phyloP scores from a whole-genome alignment of 2,797 vertebrate genomes.

The Phrynocephalus guinanensis region DNA sequence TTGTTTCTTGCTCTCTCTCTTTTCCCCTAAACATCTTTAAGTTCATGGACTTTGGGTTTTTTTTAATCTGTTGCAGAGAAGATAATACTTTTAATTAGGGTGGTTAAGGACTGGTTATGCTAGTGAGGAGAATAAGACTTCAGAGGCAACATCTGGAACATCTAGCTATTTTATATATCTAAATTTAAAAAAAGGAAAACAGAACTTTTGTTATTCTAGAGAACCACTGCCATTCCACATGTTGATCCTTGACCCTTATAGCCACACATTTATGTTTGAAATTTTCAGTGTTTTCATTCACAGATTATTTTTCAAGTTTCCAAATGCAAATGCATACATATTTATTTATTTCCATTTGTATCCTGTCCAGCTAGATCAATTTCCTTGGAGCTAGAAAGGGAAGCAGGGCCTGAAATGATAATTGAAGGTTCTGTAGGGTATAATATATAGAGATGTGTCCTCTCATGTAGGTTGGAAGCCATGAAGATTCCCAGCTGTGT shows the following conservation, averaged over 20 bases:
- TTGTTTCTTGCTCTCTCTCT: conserved; percentile 62
- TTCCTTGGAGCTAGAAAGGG: not conserved
- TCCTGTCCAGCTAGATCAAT: not conserved
- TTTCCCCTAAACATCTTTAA: not conserved
- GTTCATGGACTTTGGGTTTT: conserved; percentile 67
- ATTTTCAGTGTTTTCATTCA: not conserved
- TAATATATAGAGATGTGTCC: not conserved
- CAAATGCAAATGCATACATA: no score
- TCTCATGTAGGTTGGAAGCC: not conserved
- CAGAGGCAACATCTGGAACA: conserved; percentile 15
- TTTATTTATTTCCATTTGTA: no score
- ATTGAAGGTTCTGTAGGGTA: no score
- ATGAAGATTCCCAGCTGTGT: not conserved
- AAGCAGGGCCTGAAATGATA: not conserved
- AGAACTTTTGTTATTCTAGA: conserved; percentile 16
- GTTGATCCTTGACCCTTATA: not conserved
- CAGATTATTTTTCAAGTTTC: not conserved
- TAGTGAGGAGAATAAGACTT: conserved; percentile 64
- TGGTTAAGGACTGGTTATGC: conserved; percentile 58
- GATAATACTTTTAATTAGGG: conserved; percentile 62
- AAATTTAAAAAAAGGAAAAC: conserved; percentile 26
- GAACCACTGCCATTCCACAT: not conserved
- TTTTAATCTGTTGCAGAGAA: conserved; percentile 64
- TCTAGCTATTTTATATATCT: conserved; percentile 42
- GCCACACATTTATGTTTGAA: not conserved